Conservation (phyloP, 2,888 invertebrate species). For the Laspeyria flexula region DNA sequence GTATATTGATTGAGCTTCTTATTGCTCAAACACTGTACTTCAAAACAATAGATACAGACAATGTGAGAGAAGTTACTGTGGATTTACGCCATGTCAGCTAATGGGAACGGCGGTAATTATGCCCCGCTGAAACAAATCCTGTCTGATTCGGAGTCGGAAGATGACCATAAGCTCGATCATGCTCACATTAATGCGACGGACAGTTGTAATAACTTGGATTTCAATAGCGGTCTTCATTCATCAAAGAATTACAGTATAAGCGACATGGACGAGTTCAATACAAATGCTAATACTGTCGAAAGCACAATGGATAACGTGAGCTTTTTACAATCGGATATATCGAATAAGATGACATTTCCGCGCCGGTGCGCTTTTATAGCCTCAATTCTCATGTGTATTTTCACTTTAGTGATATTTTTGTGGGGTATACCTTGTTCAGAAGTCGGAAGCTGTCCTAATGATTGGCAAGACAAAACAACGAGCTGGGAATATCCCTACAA, state of each 20-base stretch:
- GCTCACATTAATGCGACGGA: constrained; percentile 67
- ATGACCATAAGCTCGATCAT: constrained; percentile 84
- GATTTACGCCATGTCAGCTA: constrained; percentile 70
- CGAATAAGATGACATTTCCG: constrained; percentile 88
- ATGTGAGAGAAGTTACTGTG: constrained; percentile 6
- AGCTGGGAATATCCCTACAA: constrained; percentile 90
- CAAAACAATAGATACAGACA: constrained; percentile 5
- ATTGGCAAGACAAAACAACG: constrained; percentile 86
- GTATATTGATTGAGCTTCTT: constrained; percentile 33
- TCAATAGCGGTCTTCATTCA: constrained; percentile 76
- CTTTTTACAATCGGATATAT: constrained; percentile 78
- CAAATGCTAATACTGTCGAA: constrained; percentile 77
- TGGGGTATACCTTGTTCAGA: constrained; percentile 92
- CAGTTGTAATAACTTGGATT: constrained; percentile 77
- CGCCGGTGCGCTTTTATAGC: constrained; percentile 89
- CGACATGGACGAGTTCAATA: constrained; percentile 80
- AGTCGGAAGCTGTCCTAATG: constrained; percentile 87
- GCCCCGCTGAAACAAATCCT: constrained; percentile 92
- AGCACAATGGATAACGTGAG: constrained; percentile 82
- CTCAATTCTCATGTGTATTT: constrained; percentile 89
- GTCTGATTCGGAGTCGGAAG: constrained; percentile 92
- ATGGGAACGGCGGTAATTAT: constrained; percentile 86
- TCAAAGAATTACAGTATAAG: constrained; percentile 79
- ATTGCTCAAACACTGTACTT: not conserved
- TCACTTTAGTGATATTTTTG: constrained; percentile 90